These are phyloP conservation scores for Shargacucullia verbasci DNA, from an alignment of 2,888 invertebrate species.

Conservation along the genomic window DNA sequence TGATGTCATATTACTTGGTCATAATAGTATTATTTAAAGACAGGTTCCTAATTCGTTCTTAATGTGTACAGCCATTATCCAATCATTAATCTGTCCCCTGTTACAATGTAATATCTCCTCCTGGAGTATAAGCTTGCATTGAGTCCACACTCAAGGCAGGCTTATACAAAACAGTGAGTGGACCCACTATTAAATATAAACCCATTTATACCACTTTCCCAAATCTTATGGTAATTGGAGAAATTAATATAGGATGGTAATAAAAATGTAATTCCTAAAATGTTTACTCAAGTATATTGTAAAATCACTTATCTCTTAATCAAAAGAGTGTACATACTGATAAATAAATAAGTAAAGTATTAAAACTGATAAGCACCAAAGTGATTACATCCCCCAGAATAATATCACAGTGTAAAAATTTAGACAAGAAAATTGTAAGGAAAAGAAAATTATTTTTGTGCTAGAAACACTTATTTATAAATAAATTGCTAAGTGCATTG, in stretches of 20 bases:
- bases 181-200: too few species aligned
- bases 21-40: background rate
- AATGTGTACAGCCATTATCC: conserved; percentile 1
- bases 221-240: too few species aligned
- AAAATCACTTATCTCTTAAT: conserved; percentile 26
- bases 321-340: conserved; percentile 27
- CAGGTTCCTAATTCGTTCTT: conserved; percentile 15
- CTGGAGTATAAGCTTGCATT: too few species aligned
- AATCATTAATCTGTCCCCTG: conserved; percentile 1
- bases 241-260: too few species aligned
- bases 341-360: conserved; percentile 11
- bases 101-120: background rate
- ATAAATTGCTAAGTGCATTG: conserved; percentile 31
- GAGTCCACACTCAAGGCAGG: too few species aligned
- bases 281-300: conserved; percentile 25
- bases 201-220: too few species aligned
- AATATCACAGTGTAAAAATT: background rate
- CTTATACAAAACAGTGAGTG: too few species aligned
- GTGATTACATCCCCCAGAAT: conserved; percentile 5
- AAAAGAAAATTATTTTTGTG: background rate
- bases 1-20: background rate
- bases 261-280: too few species aligned
- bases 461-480: conserved; percentile 3
- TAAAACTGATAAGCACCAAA: conserved; percentile 26
- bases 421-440: background rate